A percentile compares a stretch with the other conserved stretches of the same genome.
phyloP scores from a whole-genome alignment of 2,888 invertebrate genomes.

The Aphodius sticticus region DNA sequence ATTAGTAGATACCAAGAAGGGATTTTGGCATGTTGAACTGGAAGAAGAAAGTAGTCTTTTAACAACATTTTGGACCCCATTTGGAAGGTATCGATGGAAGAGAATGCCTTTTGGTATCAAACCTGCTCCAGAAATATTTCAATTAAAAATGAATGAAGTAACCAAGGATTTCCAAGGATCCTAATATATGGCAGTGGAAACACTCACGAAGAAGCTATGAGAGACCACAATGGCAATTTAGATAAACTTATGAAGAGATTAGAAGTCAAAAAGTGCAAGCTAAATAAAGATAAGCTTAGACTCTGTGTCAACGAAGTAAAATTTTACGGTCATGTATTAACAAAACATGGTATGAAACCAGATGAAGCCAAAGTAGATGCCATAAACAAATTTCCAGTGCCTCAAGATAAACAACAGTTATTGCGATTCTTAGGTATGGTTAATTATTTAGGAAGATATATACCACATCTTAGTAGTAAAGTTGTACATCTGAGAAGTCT shows the following conservation, averaged over 20 bases:
- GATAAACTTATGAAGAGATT: background rate
- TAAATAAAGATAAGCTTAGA: background rate
- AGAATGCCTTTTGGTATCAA: background rate
- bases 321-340: background rate
- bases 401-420: background rate
- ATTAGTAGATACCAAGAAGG: conserved; percentile 38
- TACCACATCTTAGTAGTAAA: background rate
- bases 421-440: no score
- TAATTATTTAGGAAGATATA: no score
- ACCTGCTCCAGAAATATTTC: background rate
- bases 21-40: conserved; percentile 6
- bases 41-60: conserved; percentile 32
- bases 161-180: background rate
- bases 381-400: background rate
- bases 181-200: background rate
- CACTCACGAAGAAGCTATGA: background rate
- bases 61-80: conserved; percentile 34
- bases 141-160: background rate
- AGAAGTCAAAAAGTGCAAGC: background rate
- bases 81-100: background rate
- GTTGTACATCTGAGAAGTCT: background rate
- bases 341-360: background rate
- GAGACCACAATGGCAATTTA: background rate
- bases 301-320: background rate
- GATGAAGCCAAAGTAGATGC: background rate